Percentiles rank a stretch among this genome's conserved stretches.
Evolutionary conservation across 2,797 vertebrate species (phyloP).

Genomic region (Malurus splendens): DNA sequence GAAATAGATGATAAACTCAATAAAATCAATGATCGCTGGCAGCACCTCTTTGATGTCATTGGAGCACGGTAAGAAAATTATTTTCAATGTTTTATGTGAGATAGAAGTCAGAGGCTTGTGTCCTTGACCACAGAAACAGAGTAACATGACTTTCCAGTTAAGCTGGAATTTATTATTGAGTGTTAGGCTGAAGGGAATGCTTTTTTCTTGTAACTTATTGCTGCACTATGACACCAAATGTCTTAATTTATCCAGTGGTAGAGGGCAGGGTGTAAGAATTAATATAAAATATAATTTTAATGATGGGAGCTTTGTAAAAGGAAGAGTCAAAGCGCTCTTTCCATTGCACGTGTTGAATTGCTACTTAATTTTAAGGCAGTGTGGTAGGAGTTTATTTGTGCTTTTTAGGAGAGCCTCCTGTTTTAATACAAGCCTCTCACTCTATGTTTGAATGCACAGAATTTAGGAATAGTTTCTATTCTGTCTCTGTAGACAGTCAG

Average conservation of each 20-base stretch:
- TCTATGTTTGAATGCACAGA: neutral
- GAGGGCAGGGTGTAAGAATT: neutral
- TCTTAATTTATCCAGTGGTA: neutral
- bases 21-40: conserved; percentile 89
- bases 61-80: conserved; percentile 81
- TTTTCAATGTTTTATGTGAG: neutral
- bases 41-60: conserved; percentile 91
- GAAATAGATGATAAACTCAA: conserved; percentile 88
- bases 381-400: neutral
- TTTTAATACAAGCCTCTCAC: neutral
- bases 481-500: neutral
- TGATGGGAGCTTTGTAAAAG: neutral
- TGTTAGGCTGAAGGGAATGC: neutral
- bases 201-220: neutral
- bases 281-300: neutral
- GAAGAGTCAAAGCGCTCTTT: neutral
- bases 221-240: neutral
- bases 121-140: neutral
- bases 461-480: neutral
- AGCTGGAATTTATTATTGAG: neutral
- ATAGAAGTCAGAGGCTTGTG: neutral
- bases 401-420: neutral
- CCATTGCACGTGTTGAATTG: neutral
- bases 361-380: neutral
- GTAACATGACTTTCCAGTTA: neutral